Base-by-base conservation (phyloP, 2,797 vertebrate genomes). In the Zalophus californianus region DNA sequence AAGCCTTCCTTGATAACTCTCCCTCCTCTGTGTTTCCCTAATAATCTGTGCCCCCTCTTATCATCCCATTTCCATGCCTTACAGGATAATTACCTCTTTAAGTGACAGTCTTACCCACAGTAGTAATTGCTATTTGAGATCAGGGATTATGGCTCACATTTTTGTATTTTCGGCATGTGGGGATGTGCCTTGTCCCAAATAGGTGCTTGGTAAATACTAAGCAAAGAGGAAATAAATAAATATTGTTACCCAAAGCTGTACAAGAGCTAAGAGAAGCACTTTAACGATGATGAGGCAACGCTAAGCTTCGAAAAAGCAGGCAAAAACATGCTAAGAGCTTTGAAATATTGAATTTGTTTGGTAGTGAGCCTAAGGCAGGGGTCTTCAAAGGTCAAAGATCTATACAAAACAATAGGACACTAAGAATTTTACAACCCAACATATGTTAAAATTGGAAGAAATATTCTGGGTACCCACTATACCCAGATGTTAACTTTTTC, bases 401-500 rank as follows among this genome's bases (percentile, higher is more conserved):
- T 84, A 91, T 20, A 77, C 1, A 62, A 27, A 97, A 93, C 12
- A 93, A 88, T 20, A 83, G 82, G 73, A 94, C 94, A 64, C 20
- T 82, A 78, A 86, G 77, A 87, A 58, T 29, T 88, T 91, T 80
- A 95, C 18, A 87, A 79, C 14, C 41, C 41, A 96, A 80, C 66
- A 92, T 58, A 89, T 73, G 66, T 86, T 91, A 35, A 88, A 92
- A 90, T 48, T 77, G 48, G 56, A 90, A 96, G 78, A 86, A 97
- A 86, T 80, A 72, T 83, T 84, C 90, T 14, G 89, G 68, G 52
- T 80, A 79, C 13, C 23, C 68, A 64, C 38, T 90, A 52, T 62
- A 92, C 23, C n/a, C 83, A 96, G 86, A 84, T 90, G 94, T 56
- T 80, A 93, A 82, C 21, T n/a, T 92, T 60, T 82, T 93, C 90